Base-by-base conservation (phyloP, 2,888 invertebrate species). In the Metopia argyrocephala region DNA sequence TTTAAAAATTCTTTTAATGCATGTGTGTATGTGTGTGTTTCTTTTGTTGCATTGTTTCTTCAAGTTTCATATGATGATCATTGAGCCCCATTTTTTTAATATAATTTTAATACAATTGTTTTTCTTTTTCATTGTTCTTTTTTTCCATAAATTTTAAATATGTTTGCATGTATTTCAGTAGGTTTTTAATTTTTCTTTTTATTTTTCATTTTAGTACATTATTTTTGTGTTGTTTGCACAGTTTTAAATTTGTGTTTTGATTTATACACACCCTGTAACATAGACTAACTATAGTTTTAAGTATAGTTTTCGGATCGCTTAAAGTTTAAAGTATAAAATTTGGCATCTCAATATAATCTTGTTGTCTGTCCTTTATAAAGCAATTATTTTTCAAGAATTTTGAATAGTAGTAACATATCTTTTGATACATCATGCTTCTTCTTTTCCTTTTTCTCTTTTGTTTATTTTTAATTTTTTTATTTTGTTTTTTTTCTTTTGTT, bases 281-380 rank as follows among this genome's bases (percentile, higher is more conserved):
- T 62, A 68, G 78, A 78, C 57, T 74, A 68, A 64, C 69, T 66
- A 68, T 74, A 68, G n/a, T 38, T 46, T 28, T 46, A 48, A 21
- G 57, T 69, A 79, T 65, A 75, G 74, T 76, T 78, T 28, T 73
- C 61, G 61, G 73, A 76, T 70, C 76, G 56, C 52, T 50, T 59
- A 57, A 73, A 61, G 64, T 65, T 61, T 75, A 65, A 65, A 15
- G 52, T 74, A 73, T 65, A 76, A 81, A 81, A 78, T 81, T 81
- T 81, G 81, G 81, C 81, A 81, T 81, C 81, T 81, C 59, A 65
- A n/a, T n/a, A n/a, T n/a, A n/a, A 71, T 81, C 28, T 56, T 74
- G 57, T 78, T 76, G 64, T 70, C 65, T 76, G 64, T 70, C 65
- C 52, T n/a, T 38, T 38, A 38, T 38, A 3, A 12, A 9, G 15